Percentiles rank a stretch among this genome's conserved stretches.
phyloP scores from a whole-genome alignment of 1,140 invertebrate genomes.

The Zaprionus ghesquierei region DNA sequence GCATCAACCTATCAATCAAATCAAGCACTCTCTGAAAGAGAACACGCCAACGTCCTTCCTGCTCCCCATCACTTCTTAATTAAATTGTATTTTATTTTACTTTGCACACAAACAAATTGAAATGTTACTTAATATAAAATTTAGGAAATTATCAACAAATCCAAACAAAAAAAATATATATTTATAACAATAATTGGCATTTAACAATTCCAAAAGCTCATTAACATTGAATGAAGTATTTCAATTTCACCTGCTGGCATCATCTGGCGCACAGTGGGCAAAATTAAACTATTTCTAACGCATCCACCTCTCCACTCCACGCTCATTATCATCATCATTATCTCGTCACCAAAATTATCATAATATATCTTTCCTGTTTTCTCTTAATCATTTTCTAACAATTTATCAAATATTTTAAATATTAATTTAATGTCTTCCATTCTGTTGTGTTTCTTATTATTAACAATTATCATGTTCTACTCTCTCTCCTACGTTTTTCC shows the following conservation, averaged over 20 bases:
- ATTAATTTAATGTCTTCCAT: not conserved
- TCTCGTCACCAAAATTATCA: slow-evolving; percentile 13
- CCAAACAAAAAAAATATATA: not conserved
- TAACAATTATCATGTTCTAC: not conserved
- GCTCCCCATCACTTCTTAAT: slow-evolving; percentile 6
- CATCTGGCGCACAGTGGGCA: not conserved
- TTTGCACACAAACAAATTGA: slow-evolving; percentile 25
- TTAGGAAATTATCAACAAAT: not conserved
- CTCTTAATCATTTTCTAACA: not conserved
- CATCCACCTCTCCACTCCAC: slow-evolving; percentile 47
- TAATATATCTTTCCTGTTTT: not conserved
- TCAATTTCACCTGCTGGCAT: slow-evolving; percentile 26
- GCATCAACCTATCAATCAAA: not conserved
- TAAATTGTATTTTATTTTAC: not conserved
- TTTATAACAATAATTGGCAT: slow-evolving; percentile 35
- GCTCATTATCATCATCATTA: slow-evolving; percentile 37
- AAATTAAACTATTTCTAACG: slow-evolving; percentile 41
- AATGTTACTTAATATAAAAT: slow-evolving; percentile 4
- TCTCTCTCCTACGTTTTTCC: not conserved
- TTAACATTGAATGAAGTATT: slow-evolving; percentile 45
- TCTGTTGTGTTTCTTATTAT: not conserved
- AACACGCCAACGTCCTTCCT: slow-evolving; percentile 13
- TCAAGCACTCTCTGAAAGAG: not conserved
- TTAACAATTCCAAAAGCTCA: slow-evolving; percentile 29
- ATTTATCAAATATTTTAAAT: not conserved